phyloP scores from a whole-genome alignment of 2,797 vertebrate genomes.

The Knipowitschia caucasica region DNA sequence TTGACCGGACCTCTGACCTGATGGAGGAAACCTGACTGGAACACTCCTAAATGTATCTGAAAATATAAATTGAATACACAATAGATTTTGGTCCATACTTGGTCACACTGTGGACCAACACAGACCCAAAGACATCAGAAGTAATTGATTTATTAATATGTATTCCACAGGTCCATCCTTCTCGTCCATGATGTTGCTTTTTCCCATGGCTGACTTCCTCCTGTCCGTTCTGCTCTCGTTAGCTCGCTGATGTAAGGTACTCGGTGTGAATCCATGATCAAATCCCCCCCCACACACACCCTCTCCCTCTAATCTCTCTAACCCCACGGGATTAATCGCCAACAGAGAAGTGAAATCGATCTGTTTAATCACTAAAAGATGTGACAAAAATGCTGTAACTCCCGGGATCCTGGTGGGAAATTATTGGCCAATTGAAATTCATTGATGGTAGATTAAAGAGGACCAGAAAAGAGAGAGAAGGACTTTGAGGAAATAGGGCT shows the following conservation, averaged over 20 bases:
- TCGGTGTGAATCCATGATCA: slow-evolving; percentile 66
- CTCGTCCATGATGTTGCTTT: slow-evolving; percentile 24
- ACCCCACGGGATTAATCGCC: slow-evolving; percentile 72
- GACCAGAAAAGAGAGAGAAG: slow-evolving; percentile 14
- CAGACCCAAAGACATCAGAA: too few relatives aligned
- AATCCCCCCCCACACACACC: slow-evolving; percentile 30
- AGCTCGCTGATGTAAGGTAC: slow-evolving; percentile 58
- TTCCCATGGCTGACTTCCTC: slow-evolving; percentile 33
- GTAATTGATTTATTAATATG: too few relatives aligned
- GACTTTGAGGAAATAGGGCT: slow-evolving; percentile 31
- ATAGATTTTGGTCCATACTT: too few relatives aligned
- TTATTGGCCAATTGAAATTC: slow-evolving; percentile 67
- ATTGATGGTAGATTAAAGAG: slow-evolving; percentile 28
- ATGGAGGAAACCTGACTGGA: too few relatives aligned
- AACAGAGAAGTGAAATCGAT: slow-evolving; percentile 69
- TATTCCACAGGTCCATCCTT: neutral
- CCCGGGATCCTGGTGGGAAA: slow-evolving; percentile 57
- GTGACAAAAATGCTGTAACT: slow-evolving; percentile 64
- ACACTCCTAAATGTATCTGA: too few relatives aligned
- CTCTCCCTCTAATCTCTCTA: slow-evolving; percentile 59
- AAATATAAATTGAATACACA: too few relatives aligned
- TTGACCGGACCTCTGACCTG: too few relatives aligned
- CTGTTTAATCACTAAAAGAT: slow-evolving; percentile 70
- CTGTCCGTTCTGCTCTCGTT: slow-evolving; percentile 64
- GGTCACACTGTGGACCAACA: too few relatives aligned